Percentiles rank a stretch among this genome's conserved stretches.
These are phyloP conservation scores for Ursus arctos DNA, from an alignment of 2,113 vertebrate species.

Conservation along the genomic window DNA sequence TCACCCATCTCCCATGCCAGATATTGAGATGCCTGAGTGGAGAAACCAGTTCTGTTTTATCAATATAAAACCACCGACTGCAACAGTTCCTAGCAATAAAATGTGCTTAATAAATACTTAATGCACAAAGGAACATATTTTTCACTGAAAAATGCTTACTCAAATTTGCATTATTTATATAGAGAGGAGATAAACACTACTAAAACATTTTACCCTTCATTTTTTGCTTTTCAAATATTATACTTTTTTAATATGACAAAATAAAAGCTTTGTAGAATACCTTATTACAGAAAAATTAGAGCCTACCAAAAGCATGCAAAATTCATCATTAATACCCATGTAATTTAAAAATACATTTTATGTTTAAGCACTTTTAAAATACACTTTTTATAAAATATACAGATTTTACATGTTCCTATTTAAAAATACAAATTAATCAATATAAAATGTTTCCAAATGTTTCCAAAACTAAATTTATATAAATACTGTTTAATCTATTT, in stretches of 20 bases:
- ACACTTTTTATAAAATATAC: neutral
- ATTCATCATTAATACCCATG: neutral
- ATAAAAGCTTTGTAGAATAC: neutral
- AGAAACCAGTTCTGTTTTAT: neutral
- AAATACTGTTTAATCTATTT: neutral
- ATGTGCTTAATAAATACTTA: neutral
- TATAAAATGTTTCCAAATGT: neutral
- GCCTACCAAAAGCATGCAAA: neutral
- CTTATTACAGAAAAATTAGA: neutral
- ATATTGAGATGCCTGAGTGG: neutral
- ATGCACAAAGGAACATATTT: neutral
- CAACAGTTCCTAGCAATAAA: neutral
- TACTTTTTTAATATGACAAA: neutral
- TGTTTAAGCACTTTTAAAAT: neutral
- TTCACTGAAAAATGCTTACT: neutral
- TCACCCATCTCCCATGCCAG: neutral
- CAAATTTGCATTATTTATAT: neutral
- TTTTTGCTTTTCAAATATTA: constrained; percentile 23
- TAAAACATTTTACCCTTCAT: neutral
- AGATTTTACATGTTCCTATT: neutral
- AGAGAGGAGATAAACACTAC: neutral
- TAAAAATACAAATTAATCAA: constrained; percentile 39
- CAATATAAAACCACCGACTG: neutral
- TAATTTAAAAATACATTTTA: constrained; percentile 27
- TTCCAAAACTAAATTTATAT: constrained; percentile 24